A percentile compares a stretch with the other conserved stretches of the same genome.
phyloP scores from a whole-genome alignment of 1,140 invertebrate species.

The Lineus longissimus region DNA sequence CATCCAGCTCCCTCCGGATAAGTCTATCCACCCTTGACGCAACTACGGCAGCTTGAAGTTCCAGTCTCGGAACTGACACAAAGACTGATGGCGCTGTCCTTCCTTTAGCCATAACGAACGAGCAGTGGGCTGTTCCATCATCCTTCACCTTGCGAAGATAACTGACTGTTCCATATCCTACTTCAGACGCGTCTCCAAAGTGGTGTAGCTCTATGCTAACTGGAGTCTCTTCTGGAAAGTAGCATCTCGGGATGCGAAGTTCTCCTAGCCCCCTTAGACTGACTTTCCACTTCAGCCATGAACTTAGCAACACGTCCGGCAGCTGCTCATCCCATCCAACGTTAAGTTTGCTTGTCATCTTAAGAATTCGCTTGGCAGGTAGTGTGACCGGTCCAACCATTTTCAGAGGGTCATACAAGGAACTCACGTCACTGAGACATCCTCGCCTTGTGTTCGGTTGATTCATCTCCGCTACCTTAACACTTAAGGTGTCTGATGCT shows the following conservation, averaged over 20 bases:
- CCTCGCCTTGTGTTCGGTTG: conserved; percentile 6
- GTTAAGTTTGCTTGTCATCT: background rate
- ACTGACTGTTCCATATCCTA: background rate
- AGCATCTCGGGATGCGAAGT: conserved; percentile 1
- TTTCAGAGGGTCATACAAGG: conserved; percentile 1
- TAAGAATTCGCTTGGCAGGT: background rate
- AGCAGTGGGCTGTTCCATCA: background rate
- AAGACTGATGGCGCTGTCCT: background rate
- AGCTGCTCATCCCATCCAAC: background rate
- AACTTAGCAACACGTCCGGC: background rate
- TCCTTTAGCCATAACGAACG: background rate
- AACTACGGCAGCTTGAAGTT: conserved; percentile 1
- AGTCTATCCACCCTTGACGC: background rate
- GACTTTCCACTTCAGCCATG: background rate
- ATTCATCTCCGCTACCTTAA: background rate
- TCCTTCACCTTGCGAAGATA: background rate
- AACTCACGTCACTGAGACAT: background rate
- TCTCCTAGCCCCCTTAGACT: background rate
- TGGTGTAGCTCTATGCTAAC: background rate
- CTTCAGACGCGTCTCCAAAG: background rate
- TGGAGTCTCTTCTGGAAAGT: background rate
- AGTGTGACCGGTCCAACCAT: background rate
- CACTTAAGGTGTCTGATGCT: background rate
- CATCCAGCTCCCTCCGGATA: background rate
- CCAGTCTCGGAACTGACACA: conserved; percentile 5